phyloP scores from a whole-genome alignment of 2,113 vertebrate species.

The Crotalus helleri region DNA sequence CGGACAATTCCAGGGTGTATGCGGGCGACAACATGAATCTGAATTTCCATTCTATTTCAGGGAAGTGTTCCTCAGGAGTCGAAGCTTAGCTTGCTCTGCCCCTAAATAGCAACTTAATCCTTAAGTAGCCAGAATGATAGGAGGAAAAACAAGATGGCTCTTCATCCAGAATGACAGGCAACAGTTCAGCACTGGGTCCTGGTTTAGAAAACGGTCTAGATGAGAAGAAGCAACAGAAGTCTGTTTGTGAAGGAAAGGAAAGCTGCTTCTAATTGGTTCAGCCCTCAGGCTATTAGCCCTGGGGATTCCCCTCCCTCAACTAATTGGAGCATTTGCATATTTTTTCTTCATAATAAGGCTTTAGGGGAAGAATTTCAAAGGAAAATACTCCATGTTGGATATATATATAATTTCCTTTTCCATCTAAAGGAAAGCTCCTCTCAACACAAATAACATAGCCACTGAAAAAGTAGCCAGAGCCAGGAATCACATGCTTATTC shows the following conservation, averaged over 20 bases:
- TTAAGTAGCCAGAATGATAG: not conserved
- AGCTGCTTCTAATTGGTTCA: slow-evolving; percentile 23
- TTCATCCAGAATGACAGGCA: not conserved
- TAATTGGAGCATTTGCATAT: slow-evolving; percentile 36
- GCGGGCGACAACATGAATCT: not conserved
- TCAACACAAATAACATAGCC: not conserved
- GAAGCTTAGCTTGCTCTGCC: not conserved
- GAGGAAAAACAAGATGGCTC: not conserved
- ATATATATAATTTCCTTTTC: not conserved
- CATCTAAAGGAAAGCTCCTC: not conserved
- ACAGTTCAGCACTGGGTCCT: not conserved
- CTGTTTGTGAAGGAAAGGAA: slow-evolving; percentile 18
- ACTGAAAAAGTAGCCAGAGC: not conserved
- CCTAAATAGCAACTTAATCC: slow-evolving; percentile 11
- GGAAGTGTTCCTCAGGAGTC: not conserved
- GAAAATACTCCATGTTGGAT: not conserved
- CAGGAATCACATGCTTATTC: not conserved
- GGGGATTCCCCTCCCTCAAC: slow-evolving; percentile 27
- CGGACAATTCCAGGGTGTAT: not conserved
- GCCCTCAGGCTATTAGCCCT: slow-evolving; percentile 32
- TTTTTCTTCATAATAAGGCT: slow-evolving; percentile 29
- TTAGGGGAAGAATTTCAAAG: slow-evolving; percentile 26
- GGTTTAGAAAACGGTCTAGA: slow-evolving; percentile 6
- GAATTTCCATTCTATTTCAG: slow-evolving; percentile 2
- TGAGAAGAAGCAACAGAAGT: slow-evolving; percentile 22